Evolutionary conservation across 2,797 vertebrate genomes (phyloP), one percentile per base, ranked within the genome.

Genomic region (Pipistrellus pipistrellus): DNA sequence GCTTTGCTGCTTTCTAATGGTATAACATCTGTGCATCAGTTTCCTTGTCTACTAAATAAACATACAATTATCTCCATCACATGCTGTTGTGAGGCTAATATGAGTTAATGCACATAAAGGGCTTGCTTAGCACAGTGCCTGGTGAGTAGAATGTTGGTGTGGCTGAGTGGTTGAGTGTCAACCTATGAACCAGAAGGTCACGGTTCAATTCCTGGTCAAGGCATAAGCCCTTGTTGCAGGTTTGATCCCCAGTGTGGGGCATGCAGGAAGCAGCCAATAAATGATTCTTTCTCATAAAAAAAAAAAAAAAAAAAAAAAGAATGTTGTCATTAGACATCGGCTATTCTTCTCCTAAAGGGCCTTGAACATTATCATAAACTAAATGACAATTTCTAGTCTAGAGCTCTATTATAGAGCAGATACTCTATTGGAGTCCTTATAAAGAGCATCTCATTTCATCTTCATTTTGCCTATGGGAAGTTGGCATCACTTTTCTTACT

Each of bases 21-120:
- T 27, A 59, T 59, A 59, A 27, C 25, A 27, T 59, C 59, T 62
- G 27, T 62, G 38, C 6, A 4, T 75, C 84, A 11, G 25, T 44
- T 69, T 91, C 69, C 15, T 73, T 11, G 10, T 53, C 15, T 38
- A 64, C 27, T 86, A 81, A 90, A 62, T 41, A 44, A 51, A 25
- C 15, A 68, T 73, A n/a, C 59, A 75, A 41, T 64, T 53, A 48
- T 27, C 73, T 72, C 25, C 32, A 3, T 57, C n/a, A 35, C 25
- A 3, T 5, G 57, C n/a, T 78, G 7, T 18, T 12, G 18, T 44
- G 30, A 85, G 55, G 25, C 62, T 38, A 41, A 41, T 23, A 4
- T 20, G 62, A 68, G 41, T 59, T 46, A 51, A 91, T 6, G 2
- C 8, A 4, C 0, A 1, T 20, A 5, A 35, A 66, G 32, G 0